Evolutionary conservation across 2,888 invertebrate species (phyloP).

Genomic region (Spilarctia lutea): DNA sequence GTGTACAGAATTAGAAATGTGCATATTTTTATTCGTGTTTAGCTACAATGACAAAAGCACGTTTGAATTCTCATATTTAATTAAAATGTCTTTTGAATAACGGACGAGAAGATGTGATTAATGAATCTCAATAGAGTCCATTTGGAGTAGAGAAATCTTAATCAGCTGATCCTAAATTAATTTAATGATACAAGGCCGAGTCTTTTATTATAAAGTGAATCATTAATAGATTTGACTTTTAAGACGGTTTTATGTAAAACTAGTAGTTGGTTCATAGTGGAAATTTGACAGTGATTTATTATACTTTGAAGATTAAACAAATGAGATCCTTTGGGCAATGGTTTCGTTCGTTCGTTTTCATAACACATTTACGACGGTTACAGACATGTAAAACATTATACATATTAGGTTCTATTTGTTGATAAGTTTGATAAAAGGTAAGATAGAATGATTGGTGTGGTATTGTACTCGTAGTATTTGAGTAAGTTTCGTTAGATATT

Average conservation of each 20-base stretch:
- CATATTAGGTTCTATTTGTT: not conserved
- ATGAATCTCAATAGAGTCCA: constrained; percentile 16
- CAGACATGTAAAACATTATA: not conserved
- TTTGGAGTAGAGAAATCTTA: constrained; percentile 28
- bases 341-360: not conserved
- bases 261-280: not conserved
- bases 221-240: not conserved
- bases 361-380: not conserved
- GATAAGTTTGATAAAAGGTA: too few relatives aligned
- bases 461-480: too few relatives aligned
- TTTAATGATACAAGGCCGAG: constrained; percentile 33
- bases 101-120: not conserved
- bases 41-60: not conserved
- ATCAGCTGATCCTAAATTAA: constrained; percentile 22
- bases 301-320: not conserved
- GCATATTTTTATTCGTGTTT: not conserved
- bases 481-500: too few relatives aligned
- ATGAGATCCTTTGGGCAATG: not conserved
- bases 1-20: not conserved
- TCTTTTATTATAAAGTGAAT: constrained; percentile 14
- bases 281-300: not conserved
- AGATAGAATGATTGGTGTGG: too few relatives aligned
- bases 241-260: not conserved
- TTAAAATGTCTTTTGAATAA: not conserved
- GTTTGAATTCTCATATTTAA: not conserved